These are phyloP conservation scores for Byasa hedistus DNA, from an alignment of 2,888 invertebrate species.

Conservation along the genomic window DNA sequence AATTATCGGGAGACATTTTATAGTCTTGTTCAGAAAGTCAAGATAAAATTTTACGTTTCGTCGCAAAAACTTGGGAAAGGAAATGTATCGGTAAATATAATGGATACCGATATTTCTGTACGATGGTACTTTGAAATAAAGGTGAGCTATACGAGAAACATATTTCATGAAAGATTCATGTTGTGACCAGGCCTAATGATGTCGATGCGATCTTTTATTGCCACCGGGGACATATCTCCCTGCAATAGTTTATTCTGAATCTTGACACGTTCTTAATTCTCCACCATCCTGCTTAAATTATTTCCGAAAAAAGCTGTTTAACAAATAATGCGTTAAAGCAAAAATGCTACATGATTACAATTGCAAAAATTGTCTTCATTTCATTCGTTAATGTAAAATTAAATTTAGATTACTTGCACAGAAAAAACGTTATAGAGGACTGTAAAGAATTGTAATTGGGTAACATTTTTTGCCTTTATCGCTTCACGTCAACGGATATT, in stretches of 20 bases:
- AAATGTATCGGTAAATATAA: constrained; percentile 60
- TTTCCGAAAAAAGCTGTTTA: not conserved
- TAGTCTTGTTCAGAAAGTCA: constrained; percentile 49
- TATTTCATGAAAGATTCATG: constrained; percentile 80
- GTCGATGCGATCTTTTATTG: constrained; percentile 72
- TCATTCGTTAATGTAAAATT: not conserved
- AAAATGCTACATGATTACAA: constrained; percentile 1
- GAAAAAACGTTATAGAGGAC: too few species aligned
- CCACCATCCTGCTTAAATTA: constrained; percentile 15
- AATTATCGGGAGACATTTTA: constrained; percentile 52
- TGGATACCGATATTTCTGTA: constrained; percentile 49
- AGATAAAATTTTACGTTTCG: constrained; percentile 58
- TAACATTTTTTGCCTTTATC: too few species aligned
- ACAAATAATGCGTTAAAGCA: not conserved
- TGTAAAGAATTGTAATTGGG: too few species aligned
- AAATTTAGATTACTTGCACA: not conserved
- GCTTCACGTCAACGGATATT: too few species aligned
- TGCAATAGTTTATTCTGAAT: constrained; percentile 66
- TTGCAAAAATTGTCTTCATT: not conserved
- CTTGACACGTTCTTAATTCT: constrained; percentile 45
- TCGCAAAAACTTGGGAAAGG: constrained; percentile 57
- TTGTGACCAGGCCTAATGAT: constrained; percentile 69
- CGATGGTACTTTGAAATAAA: constrained; percentile 53
- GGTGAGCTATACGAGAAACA: constrained; percentile 57
- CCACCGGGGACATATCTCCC: constrained; percentile 67